phyloP scores from a whole-genome alignment of 2,113 vertebrate genomes.

The Otolemur garnettii region DNA sequence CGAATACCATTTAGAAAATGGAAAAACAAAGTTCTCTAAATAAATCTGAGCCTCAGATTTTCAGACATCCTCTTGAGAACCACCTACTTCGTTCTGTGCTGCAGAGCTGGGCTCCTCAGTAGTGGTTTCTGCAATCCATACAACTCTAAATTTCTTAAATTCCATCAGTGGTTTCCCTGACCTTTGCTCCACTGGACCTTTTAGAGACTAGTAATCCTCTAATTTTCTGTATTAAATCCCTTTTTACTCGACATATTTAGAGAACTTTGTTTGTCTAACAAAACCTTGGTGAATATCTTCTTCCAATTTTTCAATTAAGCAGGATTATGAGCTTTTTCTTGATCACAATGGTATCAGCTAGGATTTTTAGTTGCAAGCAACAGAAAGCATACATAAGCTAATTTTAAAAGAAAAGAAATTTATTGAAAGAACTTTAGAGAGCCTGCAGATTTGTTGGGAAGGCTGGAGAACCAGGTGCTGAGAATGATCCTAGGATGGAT shows the following conservation, averaged over 20 bases:
- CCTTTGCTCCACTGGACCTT: not conserved
- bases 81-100: not conserved
- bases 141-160: not conserved
- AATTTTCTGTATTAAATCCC: not conserved
- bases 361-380: not conserved
- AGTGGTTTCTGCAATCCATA: not conserved
- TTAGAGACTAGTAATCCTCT: not conserved
- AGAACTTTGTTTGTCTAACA: conserved; percentile 12
- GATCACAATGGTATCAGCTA: not conserved
- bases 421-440: not conserved
- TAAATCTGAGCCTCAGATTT: not conserved
- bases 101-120: not conserved
- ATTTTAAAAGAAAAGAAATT: conserved; percentile 23
- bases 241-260: not conserved
- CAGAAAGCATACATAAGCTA: not conserved
- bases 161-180: not conserved
- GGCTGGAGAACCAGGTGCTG: not conserved
- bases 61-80: not conserved
- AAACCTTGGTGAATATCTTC: not conserved
- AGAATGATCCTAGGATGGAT: not conserved
- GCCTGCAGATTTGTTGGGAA: not conserved
- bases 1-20: not conserved
- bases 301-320: not conserved
- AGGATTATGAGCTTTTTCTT: not conserved
- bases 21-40: not conserved